Base-by-base conservation (phyloP, 2,888 invertebrate species). In the Drosophila suboccidentalis region DNA sequence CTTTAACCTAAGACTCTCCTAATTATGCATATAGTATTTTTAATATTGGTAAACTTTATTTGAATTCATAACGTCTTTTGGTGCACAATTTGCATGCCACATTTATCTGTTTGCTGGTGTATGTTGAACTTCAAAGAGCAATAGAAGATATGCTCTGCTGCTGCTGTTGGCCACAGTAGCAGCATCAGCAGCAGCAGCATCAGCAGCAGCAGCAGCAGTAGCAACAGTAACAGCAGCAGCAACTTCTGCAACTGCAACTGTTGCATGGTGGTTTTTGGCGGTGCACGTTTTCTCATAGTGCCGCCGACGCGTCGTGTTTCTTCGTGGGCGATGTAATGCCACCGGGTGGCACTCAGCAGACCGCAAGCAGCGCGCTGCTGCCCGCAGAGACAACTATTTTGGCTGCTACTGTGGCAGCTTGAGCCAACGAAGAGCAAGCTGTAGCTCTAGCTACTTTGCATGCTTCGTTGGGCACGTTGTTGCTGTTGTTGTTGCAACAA, bases 301-400 rank as follows among this genome's bases (percentile, higher is more conserved):
- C 79, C 75, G 51, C 70, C 75, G 85, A 80, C 82, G 84, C 84
- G 84, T 85, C 86, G 86, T 87, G 86, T 79, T 87, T 87, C 86
- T 65, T 88, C 86, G 86, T 87, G 86, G 86, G 87, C 89, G 87
- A 87, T 87, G 79, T 54, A 62, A 75, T 71, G 77, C 71, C 72
- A 74, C 73, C 73, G 62, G 69, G 63, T 63, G 77, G 75, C 65
- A 68, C 51, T 59, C 49, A 38, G 58, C 19, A 50, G 59, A 60
- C 60, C 60, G 63, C 65, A 60, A 58, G 57, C 57, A 26, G 59
- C 51, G 54, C 55, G 53, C 54, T 47, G 32, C 55, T 51, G 34
- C 46, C 60, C 51, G 43, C 60, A 68, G 71, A 71, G 80, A 87
- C 83, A 85, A 80, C 86, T 82, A 83, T 88, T 88, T 86, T 78